Base-by-base conservation (phyloP, 1,140 invertebrate species). In the Sarcophaga peregrina region DNA sequence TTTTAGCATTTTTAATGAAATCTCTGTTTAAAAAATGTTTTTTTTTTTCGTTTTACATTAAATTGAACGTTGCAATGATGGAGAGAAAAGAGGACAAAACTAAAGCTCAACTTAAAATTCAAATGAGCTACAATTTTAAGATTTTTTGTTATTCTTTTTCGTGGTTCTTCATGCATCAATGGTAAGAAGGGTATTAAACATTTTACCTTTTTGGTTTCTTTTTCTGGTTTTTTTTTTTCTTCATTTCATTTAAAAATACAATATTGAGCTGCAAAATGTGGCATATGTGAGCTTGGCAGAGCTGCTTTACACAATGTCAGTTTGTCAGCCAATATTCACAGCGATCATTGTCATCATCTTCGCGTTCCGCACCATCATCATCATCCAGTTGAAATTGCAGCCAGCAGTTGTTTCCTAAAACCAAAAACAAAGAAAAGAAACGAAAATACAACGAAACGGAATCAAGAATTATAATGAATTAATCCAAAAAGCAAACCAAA, bases 51-150 rank as follows among this genome's bases (percentile, higher is more conserved):
- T 68, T 17, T 68, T 68, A 17, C 58, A 68, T 68, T 68, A 68
- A 68, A 68, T 68, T 68, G 20, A 68, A 68, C 20, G n/a, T 68
- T 68, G n/a, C n/a, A n/a, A n/a, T n/a, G n/a, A n/a, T n/a, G n/a
- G n/a, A n/a, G n/a, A 9, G 5, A 52, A 52, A 52, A 10, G 13
- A 52, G 50, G 62, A 25, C 17, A 4, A 68, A 68, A 68, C 62
- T 68, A 20, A 68, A 20, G 25, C 25, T 37, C 25, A 37, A 37
- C 25, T 37, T 37, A 1, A 58, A 68, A 68, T 68, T 68, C 62
- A 68, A 68, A 68, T 68, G 62, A 68, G 62, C 62, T 68, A 68
- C n/a, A 68, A 68, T 68, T 68, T 68, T 17, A n/a, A 13, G n/a
- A 58, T 58, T 9, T n/a, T 68, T 68, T 68, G 7, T 68, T 20